Evolutionary conservation across 2,113 vertebrate genomes (phyloP), one percentile per base, ranked within the genome.

Genomic region (Ictalurus furcatus): DNA sequence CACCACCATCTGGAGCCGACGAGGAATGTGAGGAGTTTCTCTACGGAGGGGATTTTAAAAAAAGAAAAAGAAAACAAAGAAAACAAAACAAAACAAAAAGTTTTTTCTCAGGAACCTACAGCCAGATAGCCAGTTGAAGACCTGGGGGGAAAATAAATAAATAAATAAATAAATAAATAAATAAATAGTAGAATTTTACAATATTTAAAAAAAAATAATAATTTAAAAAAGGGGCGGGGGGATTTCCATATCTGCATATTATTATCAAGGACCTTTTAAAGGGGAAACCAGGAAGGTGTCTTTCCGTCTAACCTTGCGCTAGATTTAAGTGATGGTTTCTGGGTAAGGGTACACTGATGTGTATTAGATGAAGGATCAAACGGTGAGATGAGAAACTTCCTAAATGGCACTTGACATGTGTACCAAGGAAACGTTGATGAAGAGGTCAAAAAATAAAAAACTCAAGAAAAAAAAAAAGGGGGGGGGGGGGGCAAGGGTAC

Each of bases 101-200:
- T n/a, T n/a, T n/a, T n/a, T n/a, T 17, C 44, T 94, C 91, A 95
- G 37, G 95, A 96, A 73, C 94, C 93, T 69, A 95, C 93, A 89
- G 94, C 95, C 91, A 96, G 89, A 88, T 90, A 94, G 81, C 95
- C 95, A 1, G 95, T 94, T 1, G 93, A 93, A 90, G 95, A 96
- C 90, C 95, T 96, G 44, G 44, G 44, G 40, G 73, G 11, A 90
- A 90, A 58, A 89, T 48, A 5, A 69, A 13, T 17, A 44, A 7
- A 48, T 30, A 0, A 56, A 56, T 14, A 14, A 48, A 48, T 48
- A 48, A 5, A 48, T 7, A 9, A 59, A 17, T 12, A 56, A 7
- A 61, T 34, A 12, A 13, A 54, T 12, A 21, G 28, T 17, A 13
- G 23, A 54, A 61, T 8, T 23, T 87, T 30, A 13, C 61, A 17